Conservation (phyloP, 2,797 vertebrate genomes). For the Kryptopterus vitreolus region DNA sequence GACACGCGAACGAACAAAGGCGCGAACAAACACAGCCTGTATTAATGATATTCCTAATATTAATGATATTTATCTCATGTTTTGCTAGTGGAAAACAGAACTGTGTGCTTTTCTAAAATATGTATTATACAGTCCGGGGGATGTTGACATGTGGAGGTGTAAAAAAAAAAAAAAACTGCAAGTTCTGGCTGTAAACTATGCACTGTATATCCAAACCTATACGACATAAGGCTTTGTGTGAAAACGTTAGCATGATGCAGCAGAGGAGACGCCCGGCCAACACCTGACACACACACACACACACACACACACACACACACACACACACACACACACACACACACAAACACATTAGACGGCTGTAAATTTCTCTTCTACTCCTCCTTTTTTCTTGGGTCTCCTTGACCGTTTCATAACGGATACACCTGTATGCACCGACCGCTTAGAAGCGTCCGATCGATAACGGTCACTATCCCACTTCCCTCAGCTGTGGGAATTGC, state of each 20-base stretch:
- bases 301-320: background rate
- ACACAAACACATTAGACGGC: background rate
- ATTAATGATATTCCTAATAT: slow-evolving; percentile 9
- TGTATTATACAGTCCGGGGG: slow-evolving; percentile 64
- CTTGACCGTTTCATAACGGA: slow-evolving; percentile 29
- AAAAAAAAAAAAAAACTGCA: slow-evolving; percentile 61
- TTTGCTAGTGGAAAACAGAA: slow-evolving; percentile 33
- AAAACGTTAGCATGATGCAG: slow-evolving; percentile 68
- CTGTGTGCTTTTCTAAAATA: slow-evolving; percentile 51
- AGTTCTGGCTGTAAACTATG: slow-evolving; percentile 82
- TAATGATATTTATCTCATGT: slow-evolving; percentile 13
- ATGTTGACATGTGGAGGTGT: slow-evolving; percentile 66
- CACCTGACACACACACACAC: background rate
- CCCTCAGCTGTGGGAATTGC: slow-evolving; percentile 52
- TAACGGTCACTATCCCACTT: slow-evolving; percentile 37
- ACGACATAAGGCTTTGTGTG: slow-evolving; percentile 61
- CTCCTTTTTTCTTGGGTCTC: slow-evolving; percentile 33
- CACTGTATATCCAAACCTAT: slow-evolving; percentile 78
- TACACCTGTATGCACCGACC: slow-evolving; percentile 39
- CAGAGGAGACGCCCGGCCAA: slow-evolving; percentile 45
- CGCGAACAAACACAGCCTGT: slow-evolving; percentile 33
- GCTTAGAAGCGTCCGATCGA: slow-evolving; percentile 39
- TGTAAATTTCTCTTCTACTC: slow-evolving; percentile 25
- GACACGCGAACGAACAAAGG: slow-evolving; percentile 25
- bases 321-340: background rate